These are phyloP conservation scores for Sarcophaga subvicina DNA, from an alignment of 2,888 invertebrate genomes.

Conservation along the genomic window DNA sequence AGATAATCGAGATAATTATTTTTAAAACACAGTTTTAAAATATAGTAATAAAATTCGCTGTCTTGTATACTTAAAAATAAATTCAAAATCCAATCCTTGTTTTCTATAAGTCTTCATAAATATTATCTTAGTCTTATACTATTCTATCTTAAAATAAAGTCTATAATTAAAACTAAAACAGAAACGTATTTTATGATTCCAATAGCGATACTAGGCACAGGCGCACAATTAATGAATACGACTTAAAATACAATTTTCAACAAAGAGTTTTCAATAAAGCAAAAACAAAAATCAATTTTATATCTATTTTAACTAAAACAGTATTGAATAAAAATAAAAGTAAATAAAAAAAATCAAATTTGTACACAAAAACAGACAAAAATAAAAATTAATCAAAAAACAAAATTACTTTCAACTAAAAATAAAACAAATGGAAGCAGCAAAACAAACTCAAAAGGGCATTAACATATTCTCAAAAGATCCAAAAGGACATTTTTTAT, in stretches of 20 bases:
- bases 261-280: background rate
- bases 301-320: background rate
- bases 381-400: background rate
- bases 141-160: too few relatives aligned
- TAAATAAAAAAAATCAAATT: slow-evolving; percentile 10
- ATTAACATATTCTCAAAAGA: slow-evolving; percentile 16
- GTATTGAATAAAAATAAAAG: background rate
- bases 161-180: too few relatives aligned
- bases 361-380: slow-evolving; percentile 12
- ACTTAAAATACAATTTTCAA: slow-evolving; percentile 28
- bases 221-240: slow-evolving; percentile 17
- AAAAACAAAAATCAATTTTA: slow-evolving; percentile 19
- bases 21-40: too few relatives aligned
- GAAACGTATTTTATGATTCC: too few relatives aligned
- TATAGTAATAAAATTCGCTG: too few relatives aligned
- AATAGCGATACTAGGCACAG: slow-evolving; percentile 31
- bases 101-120: too few relatives aligned
- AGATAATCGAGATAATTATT: too few relatives aligned
- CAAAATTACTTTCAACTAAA: slow-evolving; percentile 6
- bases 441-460: slow-evolving; percentile 35
- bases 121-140: too few relatives aligned
- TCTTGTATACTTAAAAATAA: too few relatives aligned
- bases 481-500: slow-evolving; percentile 7
- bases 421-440: slow-evolving; percentile 53
- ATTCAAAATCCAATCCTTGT: too few relatives aligned